A percentile compares a stretch with the other conserved stretches of the same genome.
Conservation (phyloP, 2,888 invertebrate genomes). For the Euplagia quadripunctaria region DNA sequence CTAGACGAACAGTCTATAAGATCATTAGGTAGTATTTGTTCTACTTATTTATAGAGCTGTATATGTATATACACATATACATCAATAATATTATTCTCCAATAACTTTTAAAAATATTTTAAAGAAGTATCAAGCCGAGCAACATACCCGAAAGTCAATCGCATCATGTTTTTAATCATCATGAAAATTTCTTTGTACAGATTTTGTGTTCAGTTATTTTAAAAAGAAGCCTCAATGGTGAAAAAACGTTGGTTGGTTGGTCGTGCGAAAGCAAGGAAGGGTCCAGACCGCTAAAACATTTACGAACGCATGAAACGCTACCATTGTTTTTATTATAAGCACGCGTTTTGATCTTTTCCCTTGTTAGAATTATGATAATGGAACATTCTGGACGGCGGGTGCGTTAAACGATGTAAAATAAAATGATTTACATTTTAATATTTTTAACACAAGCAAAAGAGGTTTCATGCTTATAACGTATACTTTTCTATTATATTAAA, state of each 20-base stretch:
- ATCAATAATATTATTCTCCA: neutral
- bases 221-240: slow-evolving; percentile 44
- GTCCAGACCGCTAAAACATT: slow-evolving; percentile 71
- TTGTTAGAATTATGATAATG: slow-evolving; percentile 76
- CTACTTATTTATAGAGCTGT: too few species aligned
- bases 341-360: slow-evolving; percentile 69
- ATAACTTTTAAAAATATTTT: neutral
- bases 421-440: slow-evolving; percentile 34
- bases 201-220: slow-evolving; percentile 49
- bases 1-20: too few species aligned
- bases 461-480: neutral
- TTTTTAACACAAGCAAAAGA: slow-evolving; percentile 26
- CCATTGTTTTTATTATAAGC: slow-evolving; percentile 80
- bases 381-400: slow-evolving; percentile 58
- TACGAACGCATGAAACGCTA: slow-evolving; percentile 63
- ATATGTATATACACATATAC: neutral
- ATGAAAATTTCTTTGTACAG: slow-evolving; percentile 29
- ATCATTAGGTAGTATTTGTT: too few species aligned
- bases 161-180: slow-evolving; percentile 30
- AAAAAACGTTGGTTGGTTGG: slow-evolving; percentile 54
- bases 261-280: slow-evolving; percentile 61
- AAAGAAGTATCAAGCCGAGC: neutral
- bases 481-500: neutral
- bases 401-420: slow-evolving; percentile 59
- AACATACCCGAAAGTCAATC: neutral